phyloP scores from a whole-genome alignment of 2,888 invertebrate species.

The Philereme transversata region DNA sequence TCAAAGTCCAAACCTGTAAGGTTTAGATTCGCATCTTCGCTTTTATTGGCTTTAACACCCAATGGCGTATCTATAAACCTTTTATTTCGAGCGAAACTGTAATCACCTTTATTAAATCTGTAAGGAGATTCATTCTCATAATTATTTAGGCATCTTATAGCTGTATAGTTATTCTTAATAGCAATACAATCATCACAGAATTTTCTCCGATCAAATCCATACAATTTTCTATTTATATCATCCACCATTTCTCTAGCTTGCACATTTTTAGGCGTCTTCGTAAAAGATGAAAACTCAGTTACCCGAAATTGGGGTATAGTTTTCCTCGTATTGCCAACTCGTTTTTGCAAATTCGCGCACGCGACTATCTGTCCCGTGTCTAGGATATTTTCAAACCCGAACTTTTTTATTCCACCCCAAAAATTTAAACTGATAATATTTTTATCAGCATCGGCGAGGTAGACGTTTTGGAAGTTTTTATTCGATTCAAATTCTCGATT shows the following conservation, averaged over 20 bases:
- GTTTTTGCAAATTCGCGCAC: slow-evolving; percentile 86
- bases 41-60: slow-evolving; percentile 36
- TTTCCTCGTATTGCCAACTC: slow-evolving; percentile 75
- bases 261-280: slow-evolving; percentile 83
- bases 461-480: slow-evolving; percentile 82
- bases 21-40: slow-evolving; percentile 56
- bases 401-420: slow-evolving; percentile 80
- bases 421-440: slow-evolving; percentile 82
- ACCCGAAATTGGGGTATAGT: slow-evolving; percentile 84
- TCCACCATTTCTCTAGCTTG: slow-evolving; percentile 74
- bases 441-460: slow-evolving; percentile 81
- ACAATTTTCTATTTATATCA: slow-evolving; percentile 63
- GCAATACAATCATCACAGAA: slow-evolving; percentile 62
- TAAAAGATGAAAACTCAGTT: slow-evolving; percentile 85
- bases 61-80: slow-evolving; percentile 64
- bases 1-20: slow-evolving; percentile 75
- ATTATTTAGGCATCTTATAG: slow-evolving; percentile 40
- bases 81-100: slow-evolving; percentile 60
- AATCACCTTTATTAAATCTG: slow-evolving; percentile 56
- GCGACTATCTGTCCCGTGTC: slow-evolving; percentile 83
- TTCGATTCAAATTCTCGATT: slow-evolving; percentile 64
- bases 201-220: slow-evolving; percentile 43
- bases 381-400: slow-evolving; percentile 81
- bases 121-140: slow-evolving; percentile 68
- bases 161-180: slow-evolving; percentile 59